Conservation (phyloP, 1,140 invertebrate genomes). For the honey bee (Apis mellifera) region Amel_HAv3.1 CM009939.2:8171501-8172000, state of each 20-base stretch:
- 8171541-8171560: conserved; percentile 55
- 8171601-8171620: conserved; percentile 57
- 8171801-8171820: too few species aligned
- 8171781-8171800: not conserved
- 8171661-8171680: not conserved
- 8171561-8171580: conserved; percentile 56
- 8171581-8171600: conserved; percentile 47
- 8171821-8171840: conserved; percentile 50
- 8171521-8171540: conserved; percentile 44
- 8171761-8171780: not conserved
- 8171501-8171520: conserved; percentile 48
- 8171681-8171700: conserved; percentile 26
- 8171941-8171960: too few species aligned
- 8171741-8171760: conserved; percentile 58
- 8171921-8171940: too few species aligned
- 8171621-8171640: conserved; percentile 58
- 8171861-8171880: too few species aligned
- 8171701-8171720: conserved; percentile 35
- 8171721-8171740: conserved; percentile 24
- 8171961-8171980: too few species aligned
- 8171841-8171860: conserved; percentile 49
- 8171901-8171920: not conserved
- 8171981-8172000: too few species aligned
- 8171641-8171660: conserved; percentile 54
- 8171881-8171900: not conserved